Evolutionary conservation across 2,113 vertebrate genomes (phyloP).

Genomic region (Gymnarchus niloticus): DNA sequence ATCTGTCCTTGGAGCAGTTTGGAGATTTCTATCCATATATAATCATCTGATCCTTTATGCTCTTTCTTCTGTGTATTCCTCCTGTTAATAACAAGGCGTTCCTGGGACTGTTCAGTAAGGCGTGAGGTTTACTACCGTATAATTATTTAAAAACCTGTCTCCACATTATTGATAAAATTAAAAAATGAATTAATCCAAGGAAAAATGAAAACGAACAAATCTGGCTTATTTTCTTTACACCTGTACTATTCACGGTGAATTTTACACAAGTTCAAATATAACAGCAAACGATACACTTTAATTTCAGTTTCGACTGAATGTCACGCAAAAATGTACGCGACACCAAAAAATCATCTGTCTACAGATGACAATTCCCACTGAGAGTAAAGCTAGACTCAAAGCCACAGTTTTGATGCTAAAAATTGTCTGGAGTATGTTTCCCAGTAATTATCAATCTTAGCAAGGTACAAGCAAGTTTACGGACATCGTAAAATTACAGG

Average conservation of each 20-base stretch:
- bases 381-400: constrained; percentile 1
- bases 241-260: background rate
- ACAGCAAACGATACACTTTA: background rate
- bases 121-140: background rate
- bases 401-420: background rate
- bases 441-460: no score
- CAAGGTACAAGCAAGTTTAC: no score
- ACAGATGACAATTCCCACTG: constrained; percentile 5
- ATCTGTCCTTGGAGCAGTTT: background rate
- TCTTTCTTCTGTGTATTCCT: background rate
- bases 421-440: no score
- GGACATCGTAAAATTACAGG: no score
- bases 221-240: no score
- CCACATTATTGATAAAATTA: background rate
- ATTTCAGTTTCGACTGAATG: background rate
- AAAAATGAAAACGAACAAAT: no score
- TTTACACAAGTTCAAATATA: background rate
- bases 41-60: background rate
- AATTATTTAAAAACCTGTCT: background rate
- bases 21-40: background rate
- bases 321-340: constrained; percentile 1
- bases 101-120: background rate
- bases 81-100: background rate
- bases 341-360: constrained; percentile 24
- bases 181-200: background rate